These are phyloP conservation scores for Odontocerum albicorne DNA, from an alignment of 2,888 invertebrate genomes.

Conservation along the genomic window DNA sequence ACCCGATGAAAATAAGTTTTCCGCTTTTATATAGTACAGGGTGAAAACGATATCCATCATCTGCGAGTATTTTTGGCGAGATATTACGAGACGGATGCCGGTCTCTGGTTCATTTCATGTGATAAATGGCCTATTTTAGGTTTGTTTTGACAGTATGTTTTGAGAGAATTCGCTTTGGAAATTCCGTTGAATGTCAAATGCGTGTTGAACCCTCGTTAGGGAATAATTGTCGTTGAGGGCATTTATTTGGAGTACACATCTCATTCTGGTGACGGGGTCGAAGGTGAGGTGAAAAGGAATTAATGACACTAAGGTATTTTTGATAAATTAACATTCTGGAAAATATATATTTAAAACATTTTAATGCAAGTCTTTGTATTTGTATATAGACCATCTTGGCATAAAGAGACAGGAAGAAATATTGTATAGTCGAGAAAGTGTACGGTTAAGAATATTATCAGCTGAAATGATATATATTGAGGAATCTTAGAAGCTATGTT, in stretches of 20 bases:
- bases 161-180: slow-evolving; percentile 12
- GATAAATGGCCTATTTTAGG: slow-evolving; percentile 11
- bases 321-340: background rate
- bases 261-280: background rate
- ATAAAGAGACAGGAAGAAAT: too few relatives aligned
- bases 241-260: slow-evolving; percentile 5
- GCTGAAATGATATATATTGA: too few relatives aligned
- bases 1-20: background rate
- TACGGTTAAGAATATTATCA: too few relatives aligned
- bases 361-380: too few relatives aligned
- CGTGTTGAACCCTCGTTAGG: slow-evolving; percentile 16
- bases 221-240: slow-evolving; percentile 13
- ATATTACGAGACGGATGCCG: slow-evolving; percentile 7
- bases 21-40: background rate
- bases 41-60: too few relatives aligned
- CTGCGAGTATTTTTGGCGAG: too few relatives aligned
- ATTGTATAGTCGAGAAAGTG: too few relatives aligned
- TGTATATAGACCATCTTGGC: too few relatives aligned
- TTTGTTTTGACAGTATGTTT: slow-evolving; percentile 8
- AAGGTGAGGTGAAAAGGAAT: background rate
- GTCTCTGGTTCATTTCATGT: background rate
- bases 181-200: slow-evolving; percentile 3
- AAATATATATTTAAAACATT: background rate
- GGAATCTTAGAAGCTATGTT: too few relatives aligned
- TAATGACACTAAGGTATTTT: slow-evolving; percentile 1